Conservation (phyloP, 2,113 vertebrate species). For the Pterocles orientalis region DNA sequence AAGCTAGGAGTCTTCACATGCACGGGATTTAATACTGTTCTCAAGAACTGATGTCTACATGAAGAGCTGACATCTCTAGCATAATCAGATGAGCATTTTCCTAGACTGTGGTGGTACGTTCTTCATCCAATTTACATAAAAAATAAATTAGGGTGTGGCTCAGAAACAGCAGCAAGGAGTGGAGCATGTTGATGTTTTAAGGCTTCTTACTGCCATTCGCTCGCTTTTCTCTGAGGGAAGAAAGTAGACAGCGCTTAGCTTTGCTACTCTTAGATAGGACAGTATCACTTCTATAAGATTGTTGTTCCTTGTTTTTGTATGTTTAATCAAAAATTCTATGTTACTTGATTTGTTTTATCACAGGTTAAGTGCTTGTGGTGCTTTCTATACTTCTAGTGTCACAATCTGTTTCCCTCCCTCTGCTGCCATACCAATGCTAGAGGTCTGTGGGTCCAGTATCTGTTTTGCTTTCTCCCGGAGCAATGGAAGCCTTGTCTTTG, state of each 20-base stretch:
- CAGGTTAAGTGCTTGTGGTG: not conserved
- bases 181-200: not conserved
- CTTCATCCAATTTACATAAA: not conserved
- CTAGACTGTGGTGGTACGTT: not conserved
- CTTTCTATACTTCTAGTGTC: not conserved
- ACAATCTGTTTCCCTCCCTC: not conserved
- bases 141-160: not conserved
- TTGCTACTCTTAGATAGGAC: not conserved
- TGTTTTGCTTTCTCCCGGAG: not conserved
- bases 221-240: not conserved
- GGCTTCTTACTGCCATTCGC: not conserved
- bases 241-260: not conserved
- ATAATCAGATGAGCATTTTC: not conserved
- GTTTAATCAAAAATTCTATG: not conserved
- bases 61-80: not conserved
- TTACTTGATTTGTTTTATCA: not conserved
- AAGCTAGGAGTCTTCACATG: not conserved
- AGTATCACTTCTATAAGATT: not conserved
- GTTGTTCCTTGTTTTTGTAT: not conserved
- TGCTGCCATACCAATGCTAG: not conserved
- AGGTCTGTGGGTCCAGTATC: not conserved
- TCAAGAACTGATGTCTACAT: not conserved
- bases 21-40: not conserved
- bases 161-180: not conserved
- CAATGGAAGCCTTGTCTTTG: not conserved